These are phyloP conservation scores for Castor canadensis DNA, from an alignment of 2,113 vertebrate species.

Conservation along the genomic window DNA sequence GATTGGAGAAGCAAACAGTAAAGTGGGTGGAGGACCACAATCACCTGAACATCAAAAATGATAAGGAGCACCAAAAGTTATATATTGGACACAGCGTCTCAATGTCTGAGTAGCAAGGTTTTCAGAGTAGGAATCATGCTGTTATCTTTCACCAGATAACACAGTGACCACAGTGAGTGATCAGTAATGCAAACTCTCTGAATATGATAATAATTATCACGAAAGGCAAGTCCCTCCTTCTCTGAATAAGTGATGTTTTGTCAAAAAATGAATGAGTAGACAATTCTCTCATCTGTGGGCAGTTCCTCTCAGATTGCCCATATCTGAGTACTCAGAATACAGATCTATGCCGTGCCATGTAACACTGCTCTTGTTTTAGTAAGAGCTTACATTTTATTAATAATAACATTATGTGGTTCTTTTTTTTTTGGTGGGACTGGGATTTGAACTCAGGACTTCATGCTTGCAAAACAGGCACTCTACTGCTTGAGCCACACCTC, in stretches of 20 bases:
- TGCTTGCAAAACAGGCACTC: too few relatives aligned
- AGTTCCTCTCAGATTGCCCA: neutral
- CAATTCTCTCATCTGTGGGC: too few relatives aligned
- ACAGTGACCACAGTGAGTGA: neutral
- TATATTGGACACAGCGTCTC: neutral
- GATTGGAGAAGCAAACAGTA: slow-evolving; percentile 21
- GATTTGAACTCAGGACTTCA: too few relatives aligned
- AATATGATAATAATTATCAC: neutral
- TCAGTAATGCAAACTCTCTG: neutral
- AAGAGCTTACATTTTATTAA: neutral
- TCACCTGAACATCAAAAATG: slow-evolving; percentile 68
- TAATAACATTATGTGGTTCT: neutral
- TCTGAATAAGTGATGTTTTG: neutral
- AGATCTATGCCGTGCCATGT: neutral
- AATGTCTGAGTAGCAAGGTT: neutral
- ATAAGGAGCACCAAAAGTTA: neutral
- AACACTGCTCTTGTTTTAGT: neutral
- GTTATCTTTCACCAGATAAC: neutral
- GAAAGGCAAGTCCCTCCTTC: neutral
- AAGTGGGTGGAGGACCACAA: slow-evolving; percentile 67
- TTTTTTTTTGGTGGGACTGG: too few relatives aligned
- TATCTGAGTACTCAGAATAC: neutral
- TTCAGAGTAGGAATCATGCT: neutral
- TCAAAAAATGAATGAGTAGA: neutral
- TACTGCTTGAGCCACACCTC: too few relatives aligned